Percentiles rank a stretch among this genome's conserved stretches.
These are phyloP conservation scores for Oryzias javanicus DNA, from an alignment of 2,113 vertebrate genomes.

Conservation along the genomic window DNA sequence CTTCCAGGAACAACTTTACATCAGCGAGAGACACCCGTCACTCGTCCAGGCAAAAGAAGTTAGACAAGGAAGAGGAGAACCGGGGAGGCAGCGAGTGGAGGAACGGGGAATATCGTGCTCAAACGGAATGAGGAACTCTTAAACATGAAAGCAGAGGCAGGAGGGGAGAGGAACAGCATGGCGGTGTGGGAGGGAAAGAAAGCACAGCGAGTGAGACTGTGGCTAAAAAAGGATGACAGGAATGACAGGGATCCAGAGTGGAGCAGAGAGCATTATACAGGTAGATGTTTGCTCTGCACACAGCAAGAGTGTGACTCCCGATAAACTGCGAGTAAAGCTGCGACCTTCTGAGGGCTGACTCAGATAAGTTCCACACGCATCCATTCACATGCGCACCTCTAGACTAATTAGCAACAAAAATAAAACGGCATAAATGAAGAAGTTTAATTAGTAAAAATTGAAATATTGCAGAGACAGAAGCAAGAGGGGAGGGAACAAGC, in stretches of 20 bases:
- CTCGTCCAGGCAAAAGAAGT: conserved; percentile 40
- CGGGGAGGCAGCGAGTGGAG: conserved; percentile 20
- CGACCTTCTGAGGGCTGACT: conserved; percentile 35
- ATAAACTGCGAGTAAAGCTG: conserved; percentile 8
- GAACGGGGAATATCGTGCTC: conserved; percentile 45
- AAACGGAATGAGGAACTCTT: conserved; percentile 58
- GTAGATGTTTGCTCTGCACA: conserved; percentile 39
- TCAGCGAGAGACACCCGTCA: conserved; percentile 62
- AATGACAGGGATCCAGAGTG: conserved; percentile 46
- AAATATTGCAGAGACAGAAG: background rate
- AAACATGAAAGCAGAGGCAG: conserved; percentile 58
- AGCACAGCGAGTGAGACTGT: conserved; percentile 30
- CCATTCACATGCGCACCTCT: background rate
- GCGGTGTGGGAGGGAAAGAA: conserved; percentile 45
- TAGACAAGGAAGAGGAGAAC: conserved; percentile 4
- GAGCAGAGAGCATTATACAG: conserved; percentile 41
- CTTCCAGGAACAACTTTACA: conserved; percentile 46
- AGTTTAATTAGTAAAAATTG: conserved; percentile 10
- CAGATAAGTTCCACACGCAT: conserved; percentile 21
- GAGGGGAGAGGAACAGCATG: conserved; percentile 44
- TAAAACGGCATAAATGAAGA: background rate
- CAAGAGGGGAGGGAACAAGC: conserved; percentile 17
- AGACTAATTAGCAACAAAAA: conserved; percentile 35
- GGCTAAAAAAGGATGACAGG: conserved; percentile 54
- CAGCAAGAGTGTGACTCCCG: conserved; percentile 28